Evolutionary conservation across 2,113 vertebrate genomes (phyloP).

Genomic region (Apaloderma vittatum): DNA sequence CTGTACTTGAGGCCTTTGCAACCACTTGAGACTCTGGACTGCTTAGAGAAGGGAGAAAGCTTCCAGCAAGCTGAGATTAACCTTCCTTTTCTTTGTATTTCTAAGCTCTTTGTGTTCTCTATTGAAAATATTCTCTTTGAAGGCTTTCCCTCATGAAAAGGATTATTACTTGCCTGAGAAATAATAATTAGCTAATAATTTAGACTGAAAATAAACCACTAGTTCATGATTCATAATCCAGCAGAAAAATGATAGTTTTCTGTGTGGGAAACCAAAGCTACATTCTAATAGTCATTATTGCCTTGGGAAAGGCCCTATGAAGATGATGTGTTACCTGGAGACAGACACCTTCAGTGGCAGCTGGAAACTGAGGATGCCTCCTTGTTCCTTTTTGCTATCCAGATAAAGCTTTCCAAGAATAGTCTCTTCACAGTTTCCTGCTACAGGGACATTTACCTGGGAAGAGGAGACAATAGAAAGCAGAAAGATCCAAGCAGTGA

Average conservation of each 20-base stretch:
- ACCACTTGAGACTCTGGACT: not conserved
- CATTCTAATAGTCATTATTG: not conserved
- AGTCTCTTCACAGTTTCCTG: not conserved
- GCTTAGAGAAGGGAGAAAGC: not conserved
- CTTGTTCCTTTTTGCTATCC: not conserved
- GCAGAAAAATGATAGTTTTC: not conserved
- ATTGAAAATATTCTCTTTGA: constrained; percentile 58
- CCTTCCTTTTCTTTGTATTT: constrained; percentile 9
- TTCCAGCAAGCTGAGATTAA: constrained; percentile 15
- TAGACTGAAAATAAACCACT: constrained; percentile 12
- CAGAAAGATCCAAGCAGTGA: not conserved
- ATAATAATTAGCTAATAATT: constrained; percentile 54
- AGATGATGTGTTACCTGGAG: not conserved
- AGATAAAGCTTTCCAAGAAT: not conserved
- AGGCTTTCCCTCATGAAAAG: not conserved
- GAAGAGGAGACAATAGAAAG: not conserved
- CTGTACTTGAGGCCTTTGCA: not conserved
- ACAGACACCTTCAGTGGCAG: not conserved
- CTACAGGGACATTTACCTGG: not conserved
- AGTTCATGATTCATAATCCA: not conserved
- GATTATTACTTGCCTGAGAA: constrained; percentile 34
- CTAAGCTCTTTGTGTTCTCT: not conserved
- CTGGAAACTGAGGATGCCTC: not conserved
- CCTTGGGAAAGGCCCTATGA: not conserved
- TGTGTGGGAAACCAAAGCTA: not conserved